These are phyloP conservation scores for Varecia variegata DNA, from an alignment of 2,797 vertebrate genomes.

Conservation along the genomic window DNA sequence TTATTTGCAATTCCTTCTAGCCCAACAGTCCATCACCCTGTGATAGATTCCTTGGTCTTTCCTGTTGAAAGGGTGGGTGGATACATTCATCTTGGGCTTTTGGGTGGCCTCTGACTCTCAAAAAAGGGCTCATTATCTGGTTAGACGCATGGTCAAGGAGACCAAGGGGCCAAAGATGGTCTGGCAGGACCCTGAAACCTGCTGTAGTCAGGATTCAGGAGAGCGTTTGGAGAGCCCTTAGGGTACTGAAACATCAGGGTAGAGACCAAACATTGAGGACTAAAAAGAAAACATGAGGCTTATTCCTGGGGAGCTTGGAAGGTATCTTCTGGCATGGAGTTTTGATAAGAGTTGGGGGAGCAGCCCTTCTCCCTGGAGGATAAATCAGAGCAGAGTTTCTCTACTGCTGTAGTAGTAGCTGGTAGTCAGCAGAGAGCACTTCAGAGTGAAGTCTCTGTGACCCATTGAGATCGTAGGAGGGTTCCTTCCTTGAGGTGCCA, in stretches of 20 bases:
- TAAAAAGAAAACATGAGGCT: neutral
- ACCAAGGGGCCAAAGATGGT: neutral
- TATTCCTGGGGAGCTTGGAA: neutral
- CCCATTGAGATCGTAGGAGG: neutral
- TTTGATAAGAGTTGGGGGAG: neutral
- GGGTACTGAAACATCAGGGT: neutral
- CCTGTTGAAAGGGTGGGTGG: neutral
- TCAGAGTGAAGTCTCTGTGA: neutral
- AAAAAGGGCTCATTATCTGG: neutral
- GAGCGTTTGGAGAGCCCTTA: neutral
- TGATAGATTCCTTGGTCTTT: neutral
- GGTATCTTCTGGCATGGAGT: neutral
- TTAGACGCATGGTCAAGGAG: constrained; percentile 7
- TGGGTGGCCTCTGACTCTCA: neutral
- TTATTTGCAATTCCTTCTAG: neutral
- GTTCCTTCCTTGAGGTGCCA: neutral
- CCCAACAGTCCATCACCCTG: neutral
- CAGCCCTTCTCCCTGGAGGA: neutral
- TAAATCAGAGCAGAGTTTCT: neutral
- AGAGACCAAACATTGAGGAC: neutral
- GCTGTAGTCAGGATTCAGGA: neutral
- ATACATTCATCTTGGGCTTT: neutral
- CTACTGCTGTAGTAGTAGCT: neutral
- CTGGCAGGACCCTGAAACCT: neutral
- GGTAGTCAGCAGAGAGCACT: neutral